These are phyloP conservation scores for Pyrgus malvae DNA, from an alignment of 2,888 invertebrate species.

Conservation along the genomic window DNA sequence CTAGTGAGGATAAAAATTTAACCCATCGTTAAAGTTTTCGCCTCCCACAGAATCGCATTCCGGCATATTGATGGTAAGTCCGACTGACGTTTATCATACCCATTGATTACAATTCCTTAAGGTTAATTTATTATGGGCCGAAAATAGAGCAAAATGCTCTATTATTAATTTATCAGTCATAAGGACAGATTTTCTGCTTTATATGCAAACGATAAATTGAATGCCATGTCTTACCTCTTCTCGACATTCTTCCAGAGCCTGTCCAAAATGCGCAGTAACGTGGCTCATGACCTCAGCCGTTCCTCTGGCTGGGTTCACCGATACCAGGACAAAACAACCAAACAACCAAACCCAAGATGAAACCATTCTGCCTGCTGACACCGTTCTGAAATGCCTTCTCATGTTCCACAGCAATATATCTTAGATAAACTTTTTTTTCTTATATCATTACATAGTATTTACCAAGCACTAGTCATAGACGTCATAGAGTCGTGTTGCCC, in stretches of 20 bases:
- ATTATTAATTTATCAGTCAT: no score
- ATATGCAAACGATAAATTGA: no score
- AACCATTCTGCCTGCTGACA: conserved; percentile 23
- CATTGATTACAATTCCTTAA: no score
- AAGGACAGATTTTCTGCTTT: no score
- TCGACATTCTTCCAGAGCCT: conserved; percentile 64
- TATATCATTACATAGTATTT: conserved; percentile 30
- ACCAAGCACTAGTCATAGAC: not conserved
- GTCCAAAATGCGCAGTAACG: conserved; percentile 72
- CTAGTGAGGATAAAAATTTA: no score
- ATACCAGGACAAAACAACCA: conserved; percentile 29
- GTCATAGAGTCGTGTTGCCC: not conserved
- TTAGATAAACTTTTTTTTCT: conserved; percentile 37
- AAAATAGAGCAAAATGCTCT: no score
- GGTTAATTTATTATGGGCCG: no score
- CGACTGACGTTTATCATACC: no score
- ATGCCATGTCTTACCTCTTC: conserved; percentile 54
- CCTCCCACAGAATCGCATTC: no score
- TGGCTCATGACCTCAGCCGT: conserved; percentile 75
- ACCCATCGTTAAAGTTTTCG: no score
- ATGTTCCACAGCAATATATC: conserved; percentile 41
- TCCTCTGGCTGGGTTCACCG: conserved; percentile 41
- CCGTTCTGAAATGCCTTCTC: conserved; percentile 23
- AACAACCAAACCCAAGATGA: conserved; percentile 30
- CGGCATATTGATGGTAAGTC: no score